Conservation (phyloP, 2,113 vertebrate species). For the Gallinago paraguaiae region DNA sequence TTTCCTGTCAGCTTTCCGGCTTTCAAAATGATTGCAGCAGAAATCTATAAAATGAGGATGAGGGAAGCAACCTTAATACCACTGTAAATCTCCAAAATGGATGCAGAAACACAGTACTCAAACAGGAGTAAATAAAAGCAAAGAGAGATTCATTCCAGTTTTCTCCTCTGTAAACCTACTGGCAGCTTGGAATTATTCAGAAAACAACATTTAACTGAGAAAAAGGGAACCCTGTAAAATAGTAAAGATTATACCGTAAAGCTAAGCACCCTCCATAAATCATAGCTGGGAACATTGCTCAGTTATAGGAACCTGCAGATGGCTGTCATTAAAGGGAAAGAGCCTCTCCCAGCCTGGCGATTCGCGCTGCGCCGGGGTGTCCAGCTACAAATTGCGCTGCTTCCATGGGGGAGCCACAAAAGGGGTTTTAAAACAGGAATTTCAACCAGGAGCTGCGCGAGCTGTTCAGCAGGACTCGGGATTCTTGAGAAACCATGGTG, state of each 20-base stretch:
- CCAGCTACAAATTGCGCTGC: background rate
- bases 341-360: background rate
- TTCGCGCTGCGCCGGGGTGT: background rate
- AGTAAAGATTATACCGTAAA: conserved; percentile 53
- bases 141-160: conserved; percentile 54
- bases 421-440: conserved; percentile 10
- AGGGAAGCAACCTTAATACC: conserved; percentile 57
- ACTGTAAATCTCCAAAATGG: conserved; percentile 67
- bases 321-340: conserved; percentile 48
- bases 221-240: conserved; percentile 46
- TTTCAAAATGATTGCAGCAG: conserved; percentile 60
- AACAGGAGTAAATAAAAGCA: conserved; percentile 64
- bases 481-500: background rate
- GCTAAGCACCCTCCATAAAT: conserved; percentile 35
- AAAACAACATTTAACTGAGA: conserved; percentile 57
- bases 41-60: conserved; percentile 60
- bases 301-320: conserved; percentile 27
- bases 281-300: conserved; percentile 33
- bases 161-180: conserved; percentile 45
- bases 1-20: conserved; percentile 58
- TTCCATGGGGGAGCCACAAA: conserved; percentile 8
- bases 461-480: background rate
- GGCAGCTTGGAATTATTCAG: conserved; percentile 55
- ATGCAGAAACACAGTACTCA: conserved; percentile 53
- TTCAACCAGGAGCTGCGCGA: background rate